Evolutionary conservation across 2,797 vertebrate species (phyloP), one percentile per base, ranked within the genome.

Genomic region (Tamandua tetradactyla): DNA sequence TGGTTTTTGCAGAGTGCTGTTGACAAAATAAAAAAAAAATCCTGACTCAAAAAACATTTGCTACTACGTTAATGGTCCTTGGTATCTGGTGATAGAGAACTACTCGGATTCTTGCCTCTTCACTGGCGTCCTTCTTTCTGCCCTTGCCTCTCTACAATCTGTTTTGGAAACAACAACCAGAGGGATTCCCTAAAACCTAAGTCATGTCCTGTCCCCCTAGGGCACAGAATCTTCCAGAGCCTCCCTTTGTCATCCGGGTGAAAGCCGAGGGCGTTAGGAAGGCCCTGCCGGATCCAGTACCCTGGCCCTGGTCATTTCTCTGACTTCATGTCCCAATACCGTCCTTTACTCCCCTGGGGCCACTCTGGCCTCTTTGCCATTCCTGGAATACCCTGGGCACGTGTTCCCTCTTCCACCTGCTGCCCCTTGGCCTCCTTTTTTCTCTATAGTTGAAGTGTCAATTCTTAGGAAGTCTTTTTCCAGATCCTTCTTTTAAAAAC

Each of bases 211-310:
- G n/a, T 75, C 32, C 47, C 62, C 86, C 79, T 86, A 3, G 14
- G 72, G 72, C 62, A 68, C 59, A 83, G 84, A 91, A 89, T 72
- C 17, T 76, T 95, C 87, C 78, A 84, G 80, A 95, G 64, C 75
- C 64, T 88, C 87, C 68, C n/a, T 61, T 3, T 13, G 13, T 83
- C n/a, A 25, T 17, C 37, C 25, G 87, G 85, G 37, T 78, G 87
- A 76, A 88, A 91, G 32, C 25, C 5, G 27, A 80, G 25, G 35
- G 57, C 10, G 1, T 40, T 74, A 61, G 55, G 72, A 81, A 87
- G 90, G 75, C 35, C 32, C 30, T 35, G 64, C 14, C 35, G 52
- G 47, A 55, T 76, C 44, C 55, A 47, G 20, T 57, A 30, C 30
- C 68, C 11, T 11, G 11, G 3, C 7, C 49, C 15, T 0, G 12